Evolutionary conservation across 2,113 vertebrate species (phyloP).

Genomic region (Tiliqua scincoides): DNA sequence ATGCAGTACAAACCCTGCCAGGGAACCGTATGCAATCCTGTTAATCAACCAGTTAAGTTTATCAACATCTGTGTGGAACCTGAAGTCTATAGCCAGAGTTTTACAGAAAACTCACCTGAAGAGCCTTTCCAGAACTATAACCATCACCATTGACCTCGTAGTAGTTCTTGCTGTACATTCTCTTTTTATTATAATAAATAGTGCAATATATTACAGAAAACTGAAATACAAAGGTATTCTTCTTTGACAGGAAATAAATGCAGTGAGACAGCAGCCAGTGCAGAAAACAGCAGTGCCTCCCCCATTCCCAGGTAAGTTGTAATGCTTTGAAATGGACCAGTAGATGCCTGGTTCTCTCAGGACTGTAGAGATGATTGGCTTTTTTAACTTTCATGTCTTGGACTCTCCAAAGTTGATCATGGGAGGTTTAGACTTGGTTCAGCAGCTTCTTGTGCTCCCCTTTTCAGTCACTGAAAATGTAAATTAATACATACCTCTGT

Average conservation of each 20-base stretch:
- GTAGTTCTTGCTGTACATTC: not conserved
- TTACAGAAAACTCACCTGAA: not conserved
- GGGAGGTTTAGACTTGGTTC: not conserved
- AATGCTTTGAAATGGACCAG: not conserved
- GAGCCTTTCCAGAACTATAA: not conserved
- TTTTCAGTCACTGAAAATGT: not conserved
- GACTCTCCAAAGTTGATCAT: fast-evolving
- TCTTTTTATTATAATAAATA: slow-evolving; percentile 70
- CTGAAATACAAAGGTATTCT: not conserved
- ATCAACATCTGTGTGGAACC: too few species aligned
- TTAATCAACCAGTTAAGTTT: not conserved
- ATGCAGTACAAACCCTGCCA: too few species aligned
- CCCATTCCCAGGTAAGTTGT: not conserved
- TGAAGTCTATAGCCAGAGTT: not conserved
- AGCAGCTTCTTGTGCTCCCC: not conserved
- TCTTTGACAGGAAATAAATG: slow-evolving; percentile 20
- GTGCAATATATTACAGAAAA: slow-evolving; percentile 55
- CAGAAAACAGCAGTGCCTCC: slow-evolving; percentile 32
- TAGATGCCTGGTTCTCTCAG: fast-evolving
- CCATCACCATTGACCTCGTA: fast-evolving
- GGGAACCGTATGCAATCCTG: not conserved
- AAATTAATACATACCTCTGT: too few species aligned
- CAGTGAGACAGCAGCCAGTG: slow-evolving; percentile 34
- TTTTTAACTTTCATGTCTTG: not conserved
- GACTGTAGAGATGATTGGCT: not conserved